A percentile compares a stretch with the other conserved stretches of the same genome.
Conservation (phyloP, 2,888 invertebrate species). For the Limnephilus lunatus region DNA sequence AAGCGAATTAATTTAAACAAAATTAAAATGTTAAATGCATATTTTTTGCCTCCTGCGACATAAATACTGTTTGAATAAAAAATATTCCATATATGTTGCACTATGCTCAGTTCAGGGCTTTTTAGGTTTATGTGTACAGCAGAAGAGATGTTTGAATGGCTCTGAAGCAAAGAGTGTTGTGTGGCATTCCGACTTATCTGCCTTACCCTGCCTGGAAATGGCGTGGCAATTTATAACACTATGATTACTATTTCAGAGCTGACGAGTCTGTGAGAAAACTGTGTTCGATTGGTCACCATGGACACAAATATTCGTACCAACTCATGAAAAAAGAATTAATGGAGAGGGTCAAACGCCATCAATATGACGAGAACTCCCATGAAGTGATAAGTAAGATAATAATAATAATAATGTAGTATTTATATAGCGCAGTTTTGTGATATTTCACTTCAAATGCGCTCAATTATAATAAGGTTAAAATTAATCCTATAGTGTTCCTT, state of each 20-base stretch:
- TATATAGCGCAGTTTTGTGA: too few species aligned
- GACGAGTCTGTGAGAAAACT: slow-evolving; percentile 83
- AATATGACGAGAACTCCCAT: slow-evolving; percentile 82
- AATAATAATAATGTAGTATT: too few species aligned
- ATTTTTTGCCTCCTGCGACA: too few species aligned
- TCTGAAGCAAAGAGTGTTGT: neutral
- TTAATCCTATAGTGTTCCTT: too few species aligned
- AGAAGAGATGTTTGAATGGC: neutral
- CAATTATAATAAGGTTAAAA: too few species aligned
- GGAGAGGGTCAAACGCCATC: slow-evolving; percentile 82
- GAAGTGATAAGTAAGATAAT: slow-evolving; percentile 84
- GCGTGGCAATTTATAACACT: neutral
- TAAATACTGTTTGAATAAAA: too few species aligned
- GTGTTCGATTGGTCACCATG: slow-evolving; percentile 84
- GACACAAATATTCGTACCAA: slow-evolving; percentile 75
- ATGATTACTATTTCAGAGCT: slow-evolving; percentile 77
- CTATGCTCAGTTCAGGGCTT: too few species aligned
- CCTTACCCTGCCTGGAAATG: neutral
- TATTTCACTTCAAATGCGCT: too few species aligned
- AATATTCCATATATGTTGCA: too few species aligned
- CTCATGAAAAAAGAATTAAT: slow-evolving; percentile 77
- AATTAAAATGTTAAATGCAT: too few species aligned
- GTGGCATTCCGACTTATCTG: neutral
- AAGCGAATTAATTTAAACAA: too few species aligned
- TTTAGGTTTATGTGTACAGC: neutral